These are phyloP conservation scores for Mimumesa dahlbomi DNA, from an alignment of 2,888 invertebrate genomes.

Conservation along the genomic window DNA sequence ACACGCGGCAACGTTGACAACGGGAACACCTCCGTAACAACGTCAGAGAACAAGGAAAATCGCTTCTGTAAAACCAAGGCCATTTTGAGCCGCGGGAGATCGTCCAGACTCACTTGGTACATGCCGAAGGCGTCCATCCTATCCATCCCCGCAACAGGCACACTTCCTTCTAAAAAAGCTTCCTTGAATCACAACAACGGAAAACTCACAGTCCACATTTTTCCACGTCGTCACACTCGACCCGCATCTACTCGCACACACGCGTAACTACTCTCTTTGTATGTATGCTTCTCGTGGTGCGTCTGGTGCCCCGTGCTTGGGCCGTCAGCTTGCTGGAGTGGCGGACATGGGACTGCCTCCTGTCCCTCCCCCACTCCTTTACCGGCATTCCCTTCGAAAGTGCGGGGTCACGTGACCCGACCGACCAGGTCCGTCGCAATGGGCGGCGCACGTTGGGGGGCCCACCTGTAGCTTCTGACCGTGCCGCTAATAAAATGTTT, in stretches of 20 bases:
- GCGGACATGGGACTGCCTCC: constrained; percentile 54
- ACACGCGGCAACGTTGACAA: no score
- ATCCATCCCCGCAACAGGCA: no score
- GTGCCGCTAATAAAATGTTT: constrained; percentile 29
- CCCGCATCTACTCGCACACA: constrained; percentile 18
- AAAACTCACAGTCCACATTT: no score
- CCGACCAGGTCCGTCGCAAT: constrained; percentile 67
- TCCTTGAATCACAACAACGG: no score
- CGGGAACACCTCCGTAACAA: no score
- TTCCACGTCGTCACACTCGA: constrained; percentile 21
- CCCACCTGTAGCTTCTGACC: constrained; percentile 73
- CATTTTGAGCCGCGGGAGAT: constrained; percentile 69
- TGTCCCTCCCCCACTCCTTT: constrained; percentile 53
- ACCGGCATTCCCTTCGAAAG: constrained; percentile 58
- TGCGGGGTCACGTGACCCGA: constrained; percentile 69
- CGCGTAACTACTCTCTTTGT: constrained; percentile 37
- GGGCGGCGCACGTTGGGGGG: constrained; percentile 58
- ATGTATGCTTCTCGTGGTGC: constrained; percentile 50
- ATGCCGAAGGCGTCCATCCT: constrained; percentile 79
- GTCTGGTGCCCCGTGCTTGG: constrained; percentile 31
- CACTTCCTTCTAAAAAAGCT: no score
- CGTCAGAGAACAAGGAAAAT: constrained; percentile 21
- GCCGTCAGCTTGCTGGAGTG: constrained; percentile 50
- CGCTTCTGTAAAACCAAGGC: constrained; percentile 66
- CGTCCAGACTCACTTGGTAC: constrained; percentile 77